Conservation (phyloP, 2,888 invertebrate species). For the Dasysyrphus tricinctus region DNA sequence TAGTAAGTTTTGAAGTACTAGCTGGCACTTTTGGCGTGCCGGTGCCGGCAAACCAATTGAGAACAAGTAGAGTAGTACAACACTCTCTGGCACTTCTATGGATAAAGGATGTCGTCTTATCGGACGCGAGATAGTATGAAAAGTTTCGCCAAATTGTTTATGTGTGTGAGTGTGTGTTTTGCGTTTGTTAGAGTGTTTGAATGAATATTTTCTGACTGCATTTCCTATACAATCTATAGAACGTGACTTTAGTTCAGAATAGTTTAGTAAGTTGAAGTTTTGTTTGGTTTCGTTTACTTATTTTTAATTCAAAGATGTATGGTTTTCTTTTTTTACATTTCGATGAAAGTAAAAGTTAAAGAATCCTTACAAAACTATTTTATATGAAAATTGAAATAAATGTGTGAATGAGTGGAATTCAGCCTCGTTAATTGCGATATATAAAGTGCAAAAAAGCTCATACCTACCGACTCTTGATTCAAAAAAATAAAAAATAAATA, state of each 20-base stretch:
- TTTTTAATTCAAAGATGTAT: slow-evolving; percentile 21
- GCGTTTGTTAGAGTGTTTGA: slow-evolving; percentile 24
- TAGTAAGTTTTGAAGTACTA: slow-evolving; percentile 58
- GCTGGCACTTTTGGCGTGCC: slow-evolving; percentile 41
- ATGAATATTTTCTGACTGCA: slow-evolving; percentile 44
- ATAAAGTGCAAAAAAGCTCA: background rate
- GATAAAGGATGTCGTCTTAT: slow-evolving; percentile 62
- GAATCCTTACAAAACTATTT: background rate
- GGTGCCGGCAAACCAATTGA: slow-evolving; percentile 46
- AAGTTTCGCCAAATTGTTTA: slow-evolving; percentile 9
- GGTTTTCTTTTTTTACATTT: background rate
- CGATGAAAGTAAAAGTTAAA: slow-evolving; percentile 11
- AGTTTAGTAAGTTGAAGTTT: slow-evolving; percentile 33
- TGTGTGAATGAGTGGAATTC: background rate
- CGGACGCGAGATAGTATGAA: slow-evolving; percentile 31
- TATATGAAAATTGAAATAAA: background rate
- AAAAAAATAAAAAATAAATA: background rate
- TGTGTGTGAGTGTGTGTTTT: no score
- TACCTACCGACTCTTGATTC: background rate
- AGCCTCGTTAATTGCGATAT: background rate
- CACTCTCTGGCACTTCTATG: slow-evolving; percentile 27
- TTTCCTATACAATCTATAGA: slow-evolving; percentile 57
- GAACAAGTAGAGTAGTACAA: background rate
- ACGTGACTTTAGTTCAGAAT: slow-evolving; percentile 58
- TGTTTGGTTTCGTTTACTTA: background rate